phyloP scores from a whole-genome alignment of 2,888 invertebrate genomes.

The Synergus laeviventris region DNA sequence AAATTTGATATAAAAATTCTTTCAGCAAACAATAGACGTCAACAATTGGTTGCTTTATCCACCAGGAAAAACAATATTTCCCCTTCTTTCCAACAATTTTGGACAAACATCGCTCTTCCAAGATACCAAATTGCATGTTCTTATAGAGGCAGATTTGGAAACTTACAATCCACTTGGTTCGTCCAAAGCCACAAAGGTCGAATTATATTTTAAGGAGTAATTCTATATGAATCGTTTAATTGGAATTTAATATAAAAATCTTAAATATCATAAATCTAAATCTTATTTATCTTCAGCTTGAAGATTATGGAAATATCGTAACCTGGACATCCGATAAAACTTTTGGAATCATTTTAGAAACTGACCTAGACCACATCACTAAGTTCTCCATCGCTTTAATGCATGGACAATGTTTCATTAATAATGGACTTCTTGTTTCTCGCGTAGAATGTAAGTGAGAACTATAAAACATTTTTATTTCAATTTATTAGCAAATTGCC shows the following conservation, averaged over 20 bases:
- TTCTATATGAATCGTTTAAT: too few species aligned
- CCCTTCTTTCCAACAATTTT: slow-evolving; percentile 69
- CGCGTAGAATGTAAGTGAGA: slow-evolving; percentile 86
- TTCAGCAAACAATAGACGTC: slow-evolving; percentile 76
- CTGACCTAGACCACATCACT: slow-evolving; percentile 86
- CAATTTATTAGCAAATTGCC: neutral
- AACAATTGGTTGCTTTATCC: slow-evolving; percentile 75
- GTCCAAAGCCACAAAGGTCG: slow-evolving; percentile 70
- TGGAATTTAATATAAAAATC: too few species aligned
- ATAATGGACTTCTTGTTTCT: slow-evolving; percentile 85
- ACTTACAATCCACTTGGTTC: slow-evolving; percentile 64
- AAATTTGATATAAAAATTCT: slow-evolving; percentile 15
- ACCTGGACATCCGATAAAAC: slow-evolving; percentile 88
- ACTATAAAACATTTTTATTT: neutral
- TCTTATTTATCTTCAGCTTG: slow-evolving; percentile 79
- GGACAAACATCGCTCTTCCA: slow-evolving; percentile 60
- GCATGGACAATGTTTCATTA: slow-evolving; percentile 84
- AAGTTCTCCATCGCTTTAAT: slow-evolving; percentile 85
- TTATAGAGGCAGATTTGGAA: slow-evolving; percentile 73
- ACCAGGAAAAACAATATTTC: slow-evolving; percentile 72
- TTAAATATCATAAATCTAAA: slow-evolving; percentile 50
- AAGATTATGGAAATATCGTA: slow-evolving; percentile 86
- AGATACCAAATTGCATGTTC: slow-evolving; percentile 68
- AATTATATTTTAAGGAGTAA: slow-evolving; percentile 10
- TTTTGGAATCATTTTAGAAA: slow-evolving; percentile 86